Percentiles rank a stretch among this genome's conserved stretches.
Evolutionary conservation across 2,888 invertebrate species (phyloP).

Genomic region (Hypomecis atomaria): DNA sequence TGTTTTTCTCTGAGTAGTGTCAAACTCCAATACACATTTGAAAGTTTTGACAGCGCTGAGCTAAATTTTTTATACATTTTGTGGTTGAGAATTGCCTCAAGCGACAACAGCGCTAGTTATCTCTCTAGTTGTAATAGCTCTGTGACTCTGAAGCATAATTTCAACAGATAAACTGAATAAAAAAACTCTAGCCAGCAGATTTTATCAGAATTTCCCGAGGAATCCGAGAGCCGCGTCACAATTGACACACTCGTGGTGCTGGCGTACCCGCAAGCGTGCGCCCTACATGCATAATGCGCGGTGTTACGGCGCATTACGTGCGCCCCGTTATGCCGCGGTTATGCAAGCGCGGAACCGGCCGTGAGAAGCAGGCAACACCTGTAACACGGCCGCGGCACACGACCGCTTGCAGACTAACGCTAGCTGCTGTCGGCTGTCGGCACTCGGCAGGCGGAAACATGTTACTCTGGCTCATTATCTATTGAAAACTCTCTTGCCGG

Average conservation of each 20-base stretch:
- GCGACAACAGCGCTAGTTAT: no score
- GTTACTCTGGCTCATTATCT: no score
- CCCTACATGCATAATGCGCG: constrained; percentile 77
- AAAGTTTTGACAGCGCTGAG: no score
- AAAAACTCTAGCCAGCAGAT: neutral
- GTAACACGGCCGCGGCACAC: constrained; percentile 58
- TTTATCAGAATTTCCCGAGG: neutral
- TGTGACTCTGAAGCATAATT: no score
- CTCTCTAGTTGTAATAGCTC: no score
- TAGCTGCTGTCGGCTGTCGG: constrained; percentile 37
- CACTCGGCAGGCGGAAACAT: neutral
- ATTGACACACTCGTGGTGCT: constrained; percentile 8
- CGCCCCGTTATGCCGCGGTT: constrained; percentile 57
- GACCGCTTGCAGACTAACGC: constrained; percentile 58
- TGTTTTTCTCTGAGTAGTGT: no score
- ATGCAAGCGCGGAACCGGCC: constrained; percentile 76
- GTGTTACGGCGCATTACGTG: constrained; percentile 79
- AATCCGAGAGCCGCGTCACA: neutral
- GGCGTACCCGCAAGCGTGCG: constrained; percentile 51
- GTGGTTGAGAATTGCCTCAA: no score
- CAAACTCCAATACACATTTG: no score
- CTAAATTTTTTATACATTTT: no score
- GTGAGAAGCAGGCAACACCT: constrained; percentile 77
- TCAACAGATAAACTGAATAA: neutral
- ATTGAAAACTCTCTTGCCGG: no score